These are phyloP conservation scores for Meliscaeva auricollis DNA, from an alignment of 2,888 invertebrate species.

Conservation along the genomic window DNA sequence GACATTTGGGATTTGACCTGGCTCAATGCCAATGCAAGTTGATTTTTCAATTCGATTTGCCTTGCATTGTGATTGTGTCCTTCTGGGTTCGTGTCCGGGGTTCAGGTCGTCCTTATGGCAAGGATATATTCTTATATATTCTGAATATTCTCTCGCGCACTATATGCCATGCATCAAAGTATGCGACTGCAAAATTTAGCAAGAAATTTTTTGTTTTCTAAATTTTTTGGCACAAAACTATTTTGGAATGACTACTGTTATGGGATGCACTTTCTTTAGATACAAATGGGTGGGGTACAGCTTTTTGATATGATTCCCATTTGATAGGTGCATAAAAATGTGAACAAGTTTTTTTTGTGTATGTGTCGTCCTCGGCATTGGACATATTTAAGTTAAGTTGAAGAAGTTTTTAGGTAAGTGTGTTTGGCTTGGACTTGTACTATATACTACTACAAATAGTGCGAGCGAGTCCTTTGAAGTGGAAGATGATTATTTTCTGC, in stretches of 20 bases:
- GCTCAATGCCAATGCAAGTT: slow-evolving; percentile 58
- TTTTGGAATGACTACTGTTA: neutral
- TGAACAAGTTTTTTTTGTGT: slow-evolving; percentile 3
- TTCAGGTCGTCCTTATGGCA: slow-evolving; percentile 19
- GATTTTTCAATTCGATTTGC: slow-evolving; percentile 65
- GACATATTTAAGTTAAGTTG: slow-evolving; percentile 19
- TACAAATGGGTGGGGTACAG: neutral
- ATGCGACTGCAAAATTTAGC: slow-evolving; percentile 35
- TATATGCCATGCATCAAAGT: slow-evolving; percentile 45
- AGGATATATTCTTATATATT: neutral
- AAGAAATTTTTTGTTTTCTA: slow-evolving; percentile 10
- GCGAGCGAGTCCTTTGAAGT: slow-evolving; percentile 8
- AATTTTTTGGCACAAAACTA: slow-evolving; percentile 51
- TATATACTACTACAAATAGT: neutral
- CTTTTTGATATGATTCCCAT: slow-evolving; percentile 7
- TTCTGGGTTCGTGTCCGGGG: slow-evolving; percentile 7
- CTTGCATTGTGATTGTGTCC: slow-evolving; percentile 35
- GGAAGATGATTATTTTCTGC: slow-evolving; percentile 43
- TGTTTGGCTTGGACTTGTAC: too few species aligned
- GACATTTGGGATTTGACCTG: slow-evolving; percentile 47
- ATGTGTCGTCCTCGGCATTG: slow-evolving; percentile 21
- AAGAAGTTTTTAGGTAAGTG: neutral
- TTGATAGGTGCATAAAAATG: slow-evolving; percentile 29
- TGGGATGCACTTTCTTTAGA: slow-evolving; percentile 28
- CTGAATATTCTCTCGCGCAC: neutral